Evolutionary conservation across 2,797 vertebrate genomes (phyloP).

Genomic region (Phalanger gymnotis): DNA sequence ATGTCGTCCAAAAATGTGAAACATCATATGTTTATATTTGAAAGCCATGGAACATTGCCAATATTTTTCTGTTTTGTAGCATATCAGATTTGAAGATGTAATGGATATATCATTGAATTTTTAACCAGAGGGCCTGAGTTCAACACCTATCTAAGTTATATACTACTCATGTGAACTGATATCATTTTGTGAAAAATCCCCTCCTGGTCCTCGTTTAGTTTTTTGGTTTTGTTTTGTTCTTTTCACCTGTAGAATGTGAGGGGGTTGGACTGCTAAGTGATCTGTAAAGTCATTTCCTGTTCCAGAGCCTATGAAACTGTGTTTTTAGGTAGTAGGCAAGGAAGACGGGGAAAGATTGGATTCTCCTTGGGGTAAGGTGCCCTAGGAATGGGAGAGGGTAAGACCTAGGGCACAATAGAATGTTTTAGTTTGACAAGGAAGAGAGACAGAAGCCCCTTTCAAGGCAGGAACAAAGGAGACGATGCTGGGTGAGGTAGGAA

Average conservation of each 20-base stretch:
- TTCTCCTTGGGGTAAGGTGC: background rate
- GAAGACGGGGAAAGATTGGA: background rate
- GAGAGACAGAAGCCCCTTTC: background rate
- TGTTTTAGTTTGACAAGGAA: background rate
- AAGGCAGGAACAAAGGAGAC: background rate
- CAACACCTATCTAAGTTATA: too few species aligned
- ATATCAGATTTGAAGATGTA: background rate
- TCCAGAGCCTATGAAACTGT: too few species aligned
- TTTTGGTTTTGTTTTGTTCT: too few species aligned
- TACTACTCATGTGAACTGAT: too few species aligned
- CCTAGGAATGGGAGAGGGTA: background rate
- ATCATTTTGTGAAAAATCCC: too few species aligned
- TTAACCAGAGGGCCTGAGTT: background rate
- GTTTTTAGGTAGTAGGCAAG: background rate
- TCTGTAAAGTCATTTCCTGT: too few species aligned
- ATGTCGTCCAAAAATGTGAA: background rate
- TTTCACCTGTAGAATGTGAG: too few species aligned
- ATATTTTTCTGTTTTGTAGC: slow-evolving; percentile 34
- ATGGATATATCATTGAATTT: background rate
- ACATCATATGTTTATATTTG: slow-evolving; percentile 16
- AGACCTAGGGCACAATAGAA: background rate
- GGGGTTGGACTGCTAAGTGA: too few species aligned
- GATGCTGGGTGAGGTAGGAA: background rate
- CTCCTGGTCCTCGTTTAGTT: too few species aligned
- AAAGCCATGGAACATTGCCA: background rate